phyloP scores from a whole-genome alignment of 1,140 invertebrate genomes.

The Conopomorpha cramerella region DNA sequence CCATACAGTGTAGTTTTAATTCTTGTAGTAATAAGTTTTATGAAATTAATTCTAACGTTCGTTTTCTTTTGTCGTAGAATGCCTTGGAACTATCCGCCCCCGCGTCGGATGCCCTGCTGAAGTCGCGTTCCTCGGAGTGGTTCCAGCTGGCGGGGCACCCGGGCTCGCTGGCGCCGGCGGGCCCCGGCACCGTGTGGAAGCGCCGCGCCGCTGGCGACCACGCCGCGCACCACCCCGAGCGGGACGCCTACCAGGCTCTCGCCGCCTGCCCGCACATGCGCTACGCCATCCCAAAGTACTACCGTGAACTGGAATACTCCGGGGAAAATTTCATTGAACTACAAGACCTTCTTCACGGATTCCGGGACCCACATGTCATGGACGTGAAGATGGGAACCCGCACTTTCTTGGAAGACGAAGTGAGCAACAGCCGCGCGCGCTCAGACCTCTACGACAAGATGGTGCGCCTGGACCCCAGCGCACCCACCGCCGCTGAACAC shows the following conservation, averaged over 20 bases:
- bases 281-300: slow-evolving; percentile 85
- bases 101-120: slow-evolving; percentile 84
- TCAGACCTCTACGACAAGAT: slow-evolving; percentile 88
- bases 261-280: slow-evolving; percentile 75
- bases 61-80: slow-evolving; percentile 74
- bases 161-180: slow-evolving; percentile 90
- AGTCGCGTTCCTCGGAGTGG: slow-evolving; percentile 74
- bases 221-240: slow-evolving; percentile 75
- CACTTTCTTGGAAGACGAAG: slow-evolving; percentile 94
- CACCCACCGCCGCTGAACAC: slow-evolving; percentile 84
- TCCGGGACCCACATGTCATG: slow-evolving; percentile 86
- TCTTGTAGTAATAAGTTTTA: too few relatives aligned
- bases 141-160: slow-evolving; percentile 93
- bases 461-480: slow-evolving; percentile 87
- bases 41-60: too few relatives aligned
- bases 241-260: slow-evolving; percentile 80
- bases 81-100: slow-evolving; percentile 90
- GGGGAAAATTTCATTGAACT: slow-evolving; percentile 89
- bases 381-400: slow-evolving; percentile 92
- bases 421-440: slow-evolving; percentile 79
- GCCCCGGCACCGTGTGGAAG: slow-evolving; percentile 93
- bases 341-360: slow-evolving; percentile 84
- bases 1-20: slow-evolving; percentile 4
- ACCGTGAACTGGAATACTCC: slow-evolving; percentile 83
- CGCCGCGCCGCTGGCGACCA: slow-evolving; percentile 70